These are phyloP conservation scores for Pelobates fuscus DNA, from an alignment of 2,113 vertebrate genomes.

Conservation along the genomic window DNA sequence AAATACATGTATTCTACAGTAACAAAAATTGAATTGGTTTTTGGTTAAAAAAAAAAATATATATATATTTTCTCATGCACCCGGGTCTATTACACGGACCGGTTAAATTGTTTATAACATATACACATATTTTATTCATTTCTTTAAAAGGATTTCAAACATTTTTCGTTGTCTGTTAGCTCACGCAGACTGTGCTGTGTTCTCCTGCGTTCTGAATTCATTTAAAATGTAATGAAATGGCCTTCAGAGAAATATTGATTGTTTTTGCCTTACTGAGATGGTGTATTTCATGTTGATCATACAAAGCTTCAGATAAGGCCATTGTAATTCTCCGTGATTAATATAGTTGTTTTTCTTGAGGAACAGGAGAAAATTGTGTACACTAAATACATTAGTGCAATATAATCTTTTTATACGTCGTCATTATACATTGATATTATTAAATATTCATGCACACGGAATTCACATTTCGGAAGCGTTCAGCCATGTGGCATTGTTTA, in stretches of 20 bases:
- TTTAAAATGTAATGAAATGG: slow-evolving; percentile 39
- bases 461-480: slow-evolving; percentile 48
- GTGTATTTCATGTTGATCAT: not conserved
- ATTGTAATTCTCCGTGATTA: slow-evolving; percentile 21
- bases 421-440: no score
- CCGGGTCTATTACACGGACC: no score
- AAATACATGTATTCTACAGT: no score
- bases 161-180: not conserved
- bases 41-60: no score
- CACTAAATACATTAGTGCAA: slow-evolving; percentile 7
- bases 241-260: slow-evolving; percentile 25
- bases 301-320: slow-evolving; percentile 22
- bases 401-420: slow-evolving; percentile 42
- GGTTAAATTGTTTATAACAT: no score
- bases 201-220: slow-evolving; percentile 5
- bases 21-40: no score
- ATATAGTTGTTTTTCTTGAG: slow-evolving; percentile 1
- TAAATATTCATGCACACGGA: slow-evolving; percentile 52
- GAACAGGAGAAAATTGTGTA: slow-evolving; percentile 4
- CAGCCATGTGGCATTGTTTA: slow-evolving; percentile 38
- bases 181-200: slow-evolving; percentile 7
- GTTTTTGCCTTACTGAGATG: slow-evolving; percentile 17
- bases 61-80: no score
- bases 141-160: slow-evolving; percentile 11
- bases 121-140: not conserved